phyloP scores from a whole-genome alignment of 2,888 invertebrate genomes.

The Scaptomyza caliginosa region DNA sequence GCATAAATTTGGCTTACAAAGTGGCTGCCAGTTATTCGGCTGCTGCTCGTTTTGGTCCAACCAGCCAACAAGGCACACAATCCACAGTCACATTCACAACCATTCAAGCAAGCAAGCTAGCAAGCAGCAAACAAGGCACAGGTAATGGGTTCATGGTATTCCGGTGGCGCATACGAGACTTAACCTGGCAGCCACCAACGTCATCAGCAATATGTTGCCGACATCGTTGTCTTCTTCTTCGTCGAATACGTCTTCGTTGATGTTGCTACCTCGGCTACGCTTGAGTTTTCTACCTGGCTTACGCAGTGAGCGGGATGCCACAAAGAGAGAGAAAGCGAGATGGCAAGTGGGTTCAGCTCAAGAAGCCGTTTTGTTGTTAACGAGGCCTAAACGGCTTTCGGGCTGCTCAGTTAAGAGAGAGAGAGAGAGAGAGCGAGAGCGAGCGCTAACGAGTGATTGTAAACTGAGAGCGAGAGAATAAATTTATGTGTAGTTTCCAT shows the following conservation, averaged over 20 bases:
- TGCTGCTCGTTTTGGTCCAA: conserved; percentile 2
- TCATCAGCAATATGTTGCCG: conserved; percentile 72
- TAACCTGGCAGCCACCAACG: conserved; percentile 60
- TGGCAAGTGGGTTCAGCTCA: conserved; percentile 50
- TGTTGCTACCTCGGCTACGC: conserved; percentile 81
- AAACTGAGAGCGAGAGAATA: neutral
- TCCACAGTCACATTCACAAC: neutral
- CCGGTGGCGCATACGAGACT: conserved; percentile 75
- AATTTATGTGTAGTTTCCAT: conserved; percentile 41
- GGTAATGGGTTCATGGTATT: conserved; percentile 78
- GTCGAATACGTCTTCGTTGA: conserved; percentile 38
- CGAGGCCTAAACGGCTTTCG: conserved; percentile 74
- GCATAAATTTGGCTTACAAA: conserved; percentile 73
- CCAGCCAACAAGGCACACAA: conserved; percentile 52
- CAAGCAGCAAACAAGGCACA: conserved; percentile 33
- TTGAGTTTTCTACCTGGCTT: conserved; percentile 81
- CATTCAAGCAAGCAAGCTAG: neutral
- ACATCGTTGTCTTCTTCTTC: conserved; percentile 45
- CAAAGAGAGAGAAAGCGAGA: conserved; percentile 50
- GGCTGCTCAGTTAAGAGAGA: conserved; percentile 22
- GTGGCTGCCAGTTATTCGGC: conserved; percentile 36
- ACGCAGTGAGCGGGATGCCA: conserved; percentile 78
- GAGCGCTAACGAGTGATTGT: neutral
- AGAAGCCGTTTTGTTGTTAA: conserved; percentile 77
- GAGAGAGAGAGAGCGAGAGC: conserved; percentile 5